These are phyloP conservation scores for Apocrypta bakeri DNA, from an alignment of 1,140 invertebrate species.

Conservation along the genomic window DNA sequence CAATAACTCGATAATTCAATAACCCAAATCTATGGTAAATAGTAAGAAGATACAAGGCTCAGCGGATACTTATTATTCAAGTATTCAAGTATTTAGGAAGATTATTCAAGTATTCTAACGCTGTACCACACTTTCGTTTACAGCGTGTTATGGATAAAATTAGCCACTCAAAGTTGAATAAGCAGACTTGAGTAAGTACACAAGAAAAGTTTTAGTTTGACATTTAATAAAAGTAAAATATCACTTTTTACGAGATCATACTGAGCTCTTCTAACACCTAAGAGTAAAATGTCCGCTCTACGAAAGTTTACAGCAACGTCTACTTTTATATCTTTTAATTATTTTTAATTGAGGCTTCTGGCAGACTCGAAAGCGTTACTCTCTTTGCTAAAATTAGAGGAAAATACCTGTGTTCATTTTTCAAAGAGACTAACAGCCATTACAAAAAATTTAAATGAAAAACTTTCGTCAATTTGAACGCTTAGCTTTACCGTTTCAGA, in stretches of 20 bases:
- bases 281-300: neutral
- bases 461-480: neutral
- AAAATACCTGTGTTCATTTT: neutral
- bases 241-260: conserved; percentile 22
- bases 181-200: neutral
- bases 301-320: neutral
- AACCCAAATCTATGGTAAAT: no score
- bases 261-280: conserved; percentile 5
- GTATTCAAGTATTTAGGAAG: no score
- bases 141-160: neutral
- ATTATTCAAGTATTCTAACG: no score
- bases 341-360: conserved; percentile 18
- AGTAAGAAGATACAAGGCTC: no score
- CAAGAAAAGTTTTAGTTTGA: neutral
- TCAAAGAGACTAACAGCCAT: neutral
- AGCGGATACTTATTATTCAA: no score
- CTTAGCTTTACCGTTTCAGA: neutral
- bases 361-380: neutral
- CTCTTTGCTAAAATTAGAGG: conserved; percentile 1
- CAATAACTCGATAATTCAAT: no score
- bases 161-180: neutral
- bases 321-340: conserved; percentile 36
- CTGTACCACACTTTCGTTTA: no score
- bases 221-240: conserved; percentile 34
- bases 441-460: neutral